Evolutionary conservation across 30 jellyfish, hydroid and myxozoan genomes (phyloP), one percentile per base, ranked within the genome.

Genomic region (Chrysaora quinquecirrha): DNA sequence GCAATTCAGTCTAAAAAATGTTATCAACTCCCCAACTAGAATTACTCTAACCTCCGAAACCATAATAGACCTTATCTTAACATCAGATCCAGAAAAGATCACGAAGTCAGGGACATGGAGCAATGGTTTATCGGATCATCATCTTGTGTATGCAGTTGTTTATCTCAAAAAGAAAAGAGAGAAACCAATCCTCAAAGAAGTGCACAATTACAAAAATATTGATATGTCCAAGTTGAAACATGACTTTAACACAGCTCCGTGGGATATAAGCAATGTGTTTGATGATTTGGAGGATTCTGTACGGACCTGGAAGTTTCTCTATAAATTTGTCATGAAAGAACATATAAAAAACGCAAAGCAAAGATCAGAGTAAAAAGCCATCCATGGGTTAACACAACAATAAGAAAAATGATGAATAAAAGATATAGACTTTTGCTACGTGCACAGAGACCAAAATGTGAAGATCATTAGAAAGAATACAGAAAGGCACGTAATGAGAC

Each of bases 251-350:
- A 25, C 19, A 14, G 75, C 85, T 25, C 85, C 85, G 25, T 48
- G 85, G 85, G 73, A 73, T 43, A 73, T 68, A 29, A 28, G 80
- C 64, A 30, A 31, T 7, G 73, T 76, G 34, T 78, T 78, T 78
- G 90, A 78, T 7, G 73, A 78, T 78, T 18, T 64, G 27, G 90
- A 78, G 31, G 85, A 78, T 62, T 19, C 74, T 35, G 67, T 43
- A 7, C 43, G 76, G 84, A 84, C 71, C 20, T 78, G 90, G 85
- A 73, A 78, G 47, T 35, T 19, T 38, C 85, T 78, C 67, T 78
- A 64, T 38, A 64, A 78, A 43, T 21, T 29, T 25, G 35, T 78
- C 10, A 46, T 78, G 30, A 32, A 64, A 30, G 54, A 9, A 31
- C 87, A 78, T 21, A 62, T 76, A 78, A 64, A 64, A 34, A 19